Evolutionary conservation across 2,888 invertebrate genomes (phyloP).

Genomic region (Conomelus anceps): DNA sequence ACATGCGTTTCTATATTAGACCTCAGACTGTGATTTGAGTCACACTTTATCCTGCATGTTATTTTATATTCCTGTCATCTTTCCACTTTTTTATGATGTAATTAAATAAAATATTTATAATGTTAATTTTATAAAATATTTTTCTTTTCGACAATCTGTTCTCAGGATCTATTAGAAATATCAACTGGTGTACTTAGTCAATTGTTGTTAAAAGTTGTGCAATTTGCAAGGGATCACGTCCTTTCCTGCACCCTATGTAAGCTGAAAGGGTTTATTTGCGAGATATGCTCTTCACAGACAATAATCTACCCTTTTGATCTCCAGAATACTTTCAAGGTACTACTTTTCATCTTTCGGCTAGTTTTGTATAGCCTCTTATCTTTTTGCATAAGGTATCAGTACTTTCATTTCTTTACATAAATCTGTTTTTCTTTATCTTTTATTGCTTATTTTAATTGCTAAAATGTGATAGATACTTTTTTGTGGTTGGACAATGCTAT

Average conservation of each 20-base stretch:
- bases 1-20: no score
- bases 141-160: constrained; percentile 6
- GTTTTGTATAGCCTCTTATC: background rate
- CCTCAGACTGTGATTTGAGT: no score
- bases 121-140: background rate
- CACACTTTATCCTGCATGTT: no score
- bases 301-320: constrained; percentile 94
- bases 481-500: no score
- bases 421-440: no score
- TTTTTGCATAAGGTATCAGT: no score
- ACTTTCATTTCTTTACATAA: no score
- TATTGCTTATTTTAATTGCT: no score
- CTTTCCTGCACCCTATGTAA: constrained; percentile 81
- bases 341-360: constrained; percentile 32
- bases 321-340: constrained; percentile 71
- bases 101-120: no score
- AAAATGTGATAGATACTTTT: no score
- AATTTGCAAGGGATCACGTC: constrained; percentile 79
- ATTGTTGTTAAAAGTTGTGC: constrained; percentile 72
- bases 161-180: constrained; percentile 30
- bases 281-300: constrained; percentile 80
- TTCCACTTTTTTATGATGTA: no score
- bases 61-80: background rate
- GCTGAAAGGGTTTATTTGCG: constrained; percentile 95
- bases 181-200: constrained; percentile 63